These are phyloP conservation scores for Bradysia coprophila DNA, from an alignment of 1,140 invertebrate species.

Conservation along the genomic window DNA sequence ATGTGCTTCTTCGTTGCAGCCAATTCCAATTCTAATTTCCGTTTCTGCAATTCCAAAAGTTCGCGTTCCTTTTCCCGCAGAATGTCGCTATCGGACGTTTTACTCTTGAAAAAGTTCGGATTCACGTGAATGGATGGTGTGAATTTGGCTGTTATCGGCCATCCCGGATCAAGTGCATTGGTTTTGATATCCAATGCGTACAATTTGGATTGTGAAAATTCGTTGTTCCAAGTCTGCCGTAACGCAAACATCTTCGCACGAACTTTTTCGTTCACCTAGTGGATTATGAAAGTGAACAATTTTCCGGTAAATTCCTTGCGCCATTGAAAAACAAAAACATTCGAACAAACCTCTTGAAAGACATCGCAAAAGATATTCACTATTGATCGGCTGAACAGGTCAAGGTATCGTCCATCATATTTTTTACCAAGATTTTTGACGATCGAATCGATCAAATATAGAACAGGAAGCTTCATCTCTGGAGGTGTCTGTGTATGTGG, in stretches of 20 bases:
- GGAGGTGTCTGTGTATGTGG: conserved; percentile 52
- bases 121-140: conserved; percentile 78
- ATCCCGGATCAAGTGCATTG: conserved; percentile 75
- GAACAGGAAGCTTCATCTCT: conserved; percentile 77
- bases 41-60: conserved; percentile 61
- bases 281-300: conserved; percentile 7
- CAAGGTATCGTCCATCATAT: no score
- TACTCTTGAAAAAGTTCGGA: conserved; percentile 60
- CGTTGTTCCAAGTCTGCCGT: conserved; percentile 84
- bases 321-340: conserved; percentile 3
- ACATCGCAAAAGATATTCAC: conserved; percentile 67
- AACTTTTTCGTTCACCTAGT: conserved; percentile 82
- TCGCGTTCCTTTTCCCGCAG: conserved; percentile 70
- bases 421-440: conserved; percentile 81
- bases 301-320: conserved; percentile 2
- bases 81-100: conserved; percentile 33
- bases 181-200: conserved; percentile 83
- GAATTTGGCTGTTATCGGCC: conserved; percentile 66
- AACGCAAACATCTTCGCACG: conserved; percentile 84
- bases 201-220: conserved; percentile 72
- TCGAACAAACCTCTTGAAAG: conserved; percentile 72
- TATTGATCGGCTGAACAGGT: conserved; percentile 79
- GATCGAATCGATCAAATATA: conserved; percentile 98
- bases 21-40: conserved; percentile 74
- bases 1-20: conserved; percentile 52